Conservation (phyloP, 2,888 invertebrate genomes). For the Trilocha varians region DNA sequence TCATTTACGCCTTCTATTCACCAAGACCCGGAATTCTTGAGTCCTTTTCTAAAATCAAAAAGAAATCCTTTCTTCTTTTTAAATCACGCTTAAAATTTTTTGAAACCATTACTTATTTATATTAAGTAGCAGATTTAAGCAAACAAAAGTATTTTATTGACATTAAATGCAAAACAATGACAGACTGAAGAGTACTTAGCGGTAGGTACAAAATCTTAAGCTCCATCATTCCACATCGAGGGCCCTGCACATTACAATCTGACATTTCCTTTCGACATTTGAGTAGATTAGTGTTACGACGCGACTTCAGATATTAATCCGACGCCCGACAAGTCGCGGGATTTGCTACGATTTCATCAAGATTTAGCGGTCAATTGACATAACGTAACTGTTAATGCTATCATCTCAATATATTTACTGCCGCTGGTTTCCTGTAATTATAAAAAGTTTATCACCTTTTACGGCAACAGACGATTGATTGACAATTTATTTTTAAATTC, state of each 20-base stretch:
- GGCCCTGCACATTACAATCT: conserved; percentile 68
- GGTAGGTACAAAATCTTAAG: conserved; percentile 51
- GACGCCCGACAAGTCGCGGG: conserved; percentile 65
- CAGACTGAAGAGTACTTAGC: conserved; percentile 41
- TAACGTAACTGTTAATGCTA: conserved; percentile 25
- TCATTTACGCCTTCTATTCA: no score
- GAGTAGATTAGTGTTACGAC: conserved; percentile 70
- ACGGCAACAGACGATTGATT: neutral
- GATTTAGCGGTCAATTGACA: conserved; percentile 50
- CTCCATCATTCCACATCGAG: conserved; percentile 49
- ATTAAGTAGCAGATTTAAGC: neutral
- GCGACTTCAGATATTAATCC: conserved; percentile 65
- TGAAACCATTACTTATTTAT: no score
- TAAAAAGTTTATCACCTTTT: neutral
- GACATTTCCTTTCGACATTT: conserved; percentile 74
- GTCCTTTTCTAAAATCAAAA: no score
- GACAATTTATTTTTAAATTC: neutral
- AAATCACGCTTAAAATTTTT: no score
- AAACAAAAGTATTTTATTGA: neutral
- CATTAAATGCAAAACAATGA: conserved; percentile 13
- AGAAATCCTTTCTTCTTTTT: no score
- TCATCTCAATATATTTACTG: conserved; percentile 4
- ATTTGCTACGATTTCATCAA: conserved; percentile 62
- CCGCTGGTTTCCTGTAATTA: neutral
- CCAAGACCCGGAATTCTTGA: no score